Conservation (phyloP, 53 echinoderm and acorn worm genomes). For the Arbacia lixula region DNA sequence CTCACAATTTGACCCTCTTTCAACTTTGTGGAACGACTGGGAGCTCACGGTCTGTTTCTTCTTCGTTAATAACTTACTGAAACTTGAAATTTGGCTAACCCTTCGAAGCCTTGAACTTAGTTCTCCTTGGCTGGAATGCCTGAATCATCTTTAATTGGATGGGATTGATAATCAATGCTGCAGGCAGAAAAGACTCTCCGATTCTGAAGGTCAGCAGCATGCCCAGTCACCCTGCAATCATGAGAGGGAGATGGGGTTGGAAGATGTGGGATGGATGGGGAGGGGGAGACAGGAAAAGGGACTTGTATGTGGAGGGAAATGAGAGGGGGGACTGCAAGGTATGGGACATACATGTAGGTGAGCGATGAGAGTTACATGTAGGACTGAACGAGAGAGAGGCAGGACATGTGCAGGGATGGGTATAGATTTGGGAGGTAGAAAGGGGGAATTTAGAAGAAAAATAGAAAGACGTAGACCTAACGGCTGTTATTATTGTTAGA, state of each 20-base stretch:
- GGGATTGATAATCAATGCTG: constrained; percentile 43
- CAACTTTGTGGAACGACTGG: too few species aligned
- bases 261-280: neutral
- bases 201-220: constrained; percentile 3
- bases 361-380: neutral
- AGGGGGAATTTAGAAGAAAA: neutral
- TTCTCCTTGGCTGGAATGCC: constrained; percentile 10
- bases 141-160: constrained; percentile 54
- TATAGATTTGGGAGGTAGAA: neutral
- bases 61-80: too few species aligned
- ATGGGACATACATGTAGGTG: neutral
- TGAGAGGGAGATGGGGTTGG: neutral
- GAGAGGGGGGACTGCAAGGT: neutral
- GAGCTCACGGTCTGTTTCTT: too few species aligned
- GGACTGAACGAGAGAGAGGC: neutral
- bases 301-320: neutral
- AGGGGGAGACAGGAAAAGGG: neutral
- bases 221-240: neutral
- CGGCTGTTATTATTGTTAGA: too few species aligned
- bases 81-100: too few species aligned
- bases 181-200: constrained; percentile 16
- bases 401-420: neutral
- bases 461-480: neutral
- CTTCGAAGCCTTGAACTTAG: too few species aligned
- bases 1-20: too few species aligned